Evolutionary conservation across 1,140 invertebrate species (phyloP), one percentile per base, ranked within the genome.

Genomic region (Cylas formicarius): DNA sequence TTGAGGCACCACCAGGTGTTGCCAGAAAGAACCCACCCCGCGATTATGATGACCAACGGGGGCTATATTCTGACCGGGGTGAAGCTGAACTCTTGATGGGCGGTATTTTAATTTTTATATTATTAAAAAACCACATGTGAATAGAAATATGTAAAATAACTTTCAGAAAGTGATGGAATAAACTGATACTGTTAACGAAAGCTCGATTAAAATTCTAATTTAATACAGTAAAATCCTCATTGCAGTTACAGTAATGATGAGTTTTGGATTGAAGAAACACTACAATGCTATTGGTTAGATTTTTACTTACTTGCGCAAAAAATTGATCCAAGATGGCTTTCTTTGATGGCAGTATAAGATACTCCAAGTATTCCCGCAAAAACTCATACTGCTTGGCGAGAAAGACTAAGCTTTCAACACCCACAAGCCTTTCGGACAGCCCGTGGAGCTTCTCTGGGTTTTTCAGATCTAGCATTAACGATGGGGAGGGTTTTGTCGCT

Each of bases 371-470:
- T 6, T 80, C 76, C 47, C 84, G 82, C 0, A 97, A 68, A 33
- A 80, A 74, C 60, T 90, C 81, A 50, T 90, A 85, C 66, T 96
- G 93, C 53, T 83, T 80, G 1, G 86, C 79, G 52, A 96, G 72
- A 70, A 93, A 96, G 56, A 91, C 78, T 2, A 91, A 72, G 53
- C 91, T 96, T 70, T 97, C 93, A 0, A 92, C 82, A 0, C 86
- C 93, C 4, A 95, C 84, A 19, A 94, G 80, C 51, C 93, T 74
- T 62, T 93, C 89, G 1, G 80, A 71, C 8, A 97, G 63, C 3
- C 89, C 90, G 62, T 83, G 84, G 4, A 96, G 61, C 46, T 74
- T 81, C 27, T 86, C 81, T 4, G 80, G 70, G 48, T 80, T 76
- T 7, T 67, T 69, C 31, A 92, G 68, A 60, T 90, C 75, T 17